A percentile compares a stretch with the other conserved stretches of the same genome.
phyloP scores from a whole-genome alignment of 2,113 vertebrate species.

The Scalopus aquaticus region DNA sequence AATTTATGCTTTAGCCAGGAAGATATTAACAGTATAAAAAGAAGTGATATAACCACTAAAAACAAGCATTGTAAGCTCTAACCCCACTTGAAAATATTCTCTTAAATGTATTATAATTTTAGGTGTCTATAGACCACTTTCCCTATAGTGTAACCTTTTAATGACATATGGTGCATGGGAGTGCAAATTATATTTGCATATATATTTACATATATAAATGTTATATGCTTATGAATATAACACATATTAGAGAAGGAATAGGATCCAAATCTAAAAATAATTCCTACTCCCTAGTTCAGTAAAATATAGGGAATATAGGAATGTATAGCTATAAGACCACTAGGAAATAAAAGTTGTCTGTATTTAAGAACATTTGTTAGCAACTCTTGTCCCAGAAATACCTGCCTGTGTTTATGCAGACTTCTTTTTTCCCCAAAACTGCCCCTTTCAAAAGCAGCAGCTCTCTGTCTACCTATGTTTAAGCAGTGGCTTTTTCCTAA shows the following conservation, averaged over 20 bases:
- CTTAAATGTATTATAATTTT: neutral
- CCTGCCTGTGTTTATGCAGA: no score
- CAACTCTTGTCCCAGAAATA: no score
- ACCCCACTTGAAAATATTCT: slow-evolving; percentile 22
- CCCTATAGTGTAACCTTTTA: slow-evolving; percentile 8
- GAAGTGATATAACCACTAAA: neutral
- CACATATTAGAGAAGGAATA: slow-evolving; percentile 18
- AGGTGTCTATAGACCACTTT: neutral
- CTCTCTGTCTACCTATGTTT: no score
- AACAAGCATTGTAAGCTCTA: neutral
- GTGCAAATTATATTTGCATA: neutral
- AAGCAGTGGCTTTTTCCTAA: no score
- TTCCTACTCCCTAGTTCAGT: neutral
- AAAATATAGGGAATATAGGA: neutral
- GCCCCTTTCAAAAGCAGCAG: no score
- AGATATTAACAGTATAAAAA: neutral
- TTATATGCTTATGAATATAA: neutral
- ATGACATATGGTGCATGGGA: neutral
- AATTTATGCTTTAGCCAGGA: neutral
- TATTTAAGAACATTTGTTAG: slow-evolving; percentile 20
- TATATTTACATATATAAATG: neutral
- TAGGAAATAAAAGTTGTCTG: neutral
- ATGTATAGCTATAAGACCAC: neutral
- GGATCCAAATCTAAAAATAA: slow-evolving; percentile 16
- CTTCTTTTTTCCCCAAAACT: neutral